Base-by-base conservation (phyloP, 1,140 invertebrate genomes). In the Augochlora pura region DNA sequence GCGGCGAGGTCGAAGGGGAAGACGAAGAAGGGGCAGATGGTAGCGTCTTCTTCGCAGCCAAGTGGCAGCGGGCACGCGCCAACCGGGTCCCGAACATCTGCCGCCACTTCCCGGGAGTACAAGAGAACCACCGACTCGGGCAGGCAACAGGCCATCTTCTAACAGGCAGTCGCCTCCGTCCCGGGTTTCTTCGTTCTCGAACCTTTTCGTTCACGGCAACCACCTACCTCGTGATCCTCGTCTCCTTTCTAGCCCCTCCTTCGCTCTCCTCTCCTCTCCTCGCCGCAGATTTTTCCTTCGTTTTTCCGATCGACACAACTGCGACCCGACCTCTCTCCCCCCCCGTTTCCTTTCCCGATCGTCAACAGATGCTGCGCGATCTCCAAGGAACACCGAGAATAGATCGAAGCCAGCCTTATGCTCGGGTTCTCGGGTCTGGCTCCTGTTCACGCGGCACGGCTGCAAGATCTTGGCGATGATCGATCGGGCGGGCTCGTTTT, bases 21-120 rank as follows among this genome's bases (percentile, higher is more conserved):
- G 87, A 88, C 83, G 81, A 84, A 84, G 84, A 87, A 83, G 89
- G 87, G 86, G 90, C 89, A 91, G 91, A 92, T 92, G 92, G 91
- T 88, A 86, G 86, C 90, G 90, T 90, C 88, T 89, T 91, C 88
- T 88, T 91, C 89, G 91, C 91, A 90, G 91, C 91, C 91, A 92
- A 92, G 91, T 93, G 91, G 91, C 92, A 91, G 91, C 89, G 89
- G 91, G 91, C 90, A 91, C 89, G 90, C 89, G 90, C 84, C 84
- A 86, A 84, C 88, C 89, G 86, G 86, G 78, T 86, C 49, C 49
- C 84, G 73, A 85, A 91, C 91, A 91, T 92, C 90, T 92, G 90
- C 90, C 88, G 87, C 86, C 88, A 84, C 73, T 86, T 86, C 82
- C 84, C 85, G 85, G 84, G 84, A 86, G 82, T 85, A 87, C 83